Percentiles rank a stretch among this genome's conserved stretches.
Evolutionary conservation across 2,888 invertebrate species (phyloP).

Genomic region (Myopa tessellatipennis): DNA sequence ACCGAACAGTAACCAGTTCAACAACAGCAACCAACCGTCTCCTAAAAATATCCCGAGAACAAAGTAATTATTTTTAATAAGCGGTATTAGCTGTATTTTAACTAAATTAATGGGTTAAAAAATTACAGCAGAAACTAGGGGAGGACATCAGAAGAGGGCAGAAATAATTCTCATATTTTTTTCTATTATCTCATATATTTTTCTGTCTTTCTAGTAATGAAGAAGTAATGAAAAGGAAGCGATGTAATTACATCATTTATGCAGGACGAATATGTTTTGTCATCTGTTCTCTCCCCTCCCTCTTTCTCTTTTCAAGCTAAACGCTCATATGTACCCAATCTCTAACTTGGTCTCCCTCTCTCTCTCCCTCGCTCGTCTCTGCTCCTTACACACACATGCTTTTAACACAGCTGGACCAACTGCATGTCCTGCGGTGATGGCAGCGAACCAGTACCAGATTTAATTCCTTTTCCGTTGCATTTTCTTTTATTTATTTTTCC

Average conservation of each 20-base stretch:
- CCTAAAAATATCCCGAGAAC: too few species aligned
- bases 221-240: slow-evolving; percentile 53
- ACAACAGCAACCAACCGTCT: too few species aligned
- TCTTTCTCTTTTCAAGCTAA: too few species aligned
- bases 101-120: slow-evolving; percentile 26
- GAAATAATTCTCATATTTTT: not conserved
- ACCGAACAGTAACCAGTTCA: too few species aligned
- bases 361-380: too few species aligned
- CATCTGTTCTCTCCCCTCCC: not conserved
- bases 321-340: too few species aligned
- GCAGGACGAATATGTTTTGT: slow-evolving; percentile 54
- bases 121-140: not conserved
- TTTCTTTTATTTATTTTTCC: slow-evolving; percentile 35
- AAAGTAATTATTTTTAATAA: too few species aligned
- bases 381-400: slow-evolving; percentile 14
- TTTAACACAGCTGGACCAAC: slow-evolving; percentile 23
- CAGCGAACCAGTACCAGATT: slow-evolving; percentile 50
- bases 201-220: not conserved
- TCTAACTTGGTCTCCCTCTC: not conserved
- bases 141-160: not conserved
- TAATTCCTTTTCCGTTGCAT: slow-evolving; percentile 43
- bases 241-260: slow-evolving; percentile 65
- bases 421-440: slow-evolving; percentile 40
- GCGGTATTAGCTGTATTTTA: not conserved
- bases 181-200: not conserved